Base-by-base conservation (phyloP, 1,140 invertebrate genomes). In the Phenacoccus solenopsis region DNA sequence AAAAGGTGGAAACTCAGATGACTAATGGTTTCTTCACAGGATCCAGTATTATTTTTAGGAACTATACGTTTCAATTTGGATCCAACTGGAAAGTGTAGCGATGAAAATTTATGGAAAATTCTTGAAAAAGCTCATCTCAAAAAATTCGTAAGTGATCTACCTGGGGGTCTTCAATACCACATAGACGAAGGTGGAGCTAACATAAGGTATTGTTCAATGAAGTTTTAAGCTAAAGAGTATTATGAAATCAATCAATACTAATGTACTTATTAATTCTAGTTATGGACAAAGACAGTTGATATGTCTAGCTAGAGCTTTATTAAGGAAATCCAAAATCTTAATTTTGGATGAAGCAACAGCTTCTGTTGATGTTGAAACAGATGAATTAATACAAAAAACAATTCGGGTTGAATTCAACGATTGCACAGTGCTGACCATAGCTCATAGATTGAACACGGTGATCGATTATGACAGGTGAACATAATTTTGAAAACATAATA, bases 101-200 rank as follows among this genome's bases (percentile, higher is more conserved):
- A 96, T 74, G 86, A 87, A 0, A 85, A 91, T 57, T 78, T 95
- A 9, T 95, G 92, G 92, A 83, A 81, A 72, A 86, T 90, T 22
- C 76, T 95, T 25, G 88, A 93, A 74, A 84, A 89, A 73, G 89
- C 85, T 13, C 84, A 87, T 80, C 81, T 95, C 5, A 93, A 93
- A 79, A 69, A 78, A 10, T 94, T 93, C 76, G 87, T 94, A 1
- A 79, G 84, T 79, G 82, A 82, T 70, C 79, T 94, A 21, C 75
- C 84, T 20, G 84, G 83, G 73, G 88, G 89, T 68, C 81, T 96
- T 16, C 82, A 87, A 70, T 87, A 94, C 77, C 87, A 90, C 80
- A 85, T 95, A 2, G 79, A 87, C 21, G 92, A 95, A 79, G 91
- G 91, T 70, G 93, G 93, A 59, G 91, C 93, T 72, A 96, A 96